A percentile compares a stretch with the other conserved stretches of the same genome.
These are phyloP conservation scores for Pelobates cultripes DNA, from an alignment of 2,797 vertebrate species.

Conservation along the genomic window DNA sequence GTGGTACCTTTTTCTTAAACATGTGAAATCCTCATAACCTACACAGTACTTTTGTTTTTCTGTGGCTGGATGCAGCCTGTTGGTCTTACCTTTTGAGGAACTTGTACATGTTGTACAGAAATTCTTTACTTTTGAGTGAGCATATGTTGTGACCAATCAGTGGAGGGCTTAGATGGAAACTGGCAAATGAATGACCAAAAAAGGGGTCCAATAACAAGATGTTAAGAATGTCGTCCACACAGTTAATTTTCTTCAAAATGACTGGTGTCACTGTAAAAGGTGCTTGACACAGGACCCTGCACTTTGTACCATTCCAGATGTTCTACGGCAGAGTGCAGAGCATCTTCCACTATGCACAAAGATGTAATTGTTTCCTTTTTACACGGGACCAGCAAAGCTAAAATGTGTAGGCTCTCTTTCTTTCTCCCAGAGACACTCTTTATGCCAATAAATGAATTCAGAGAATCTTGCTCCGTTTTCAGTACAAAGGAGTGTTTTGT, in stretches of 20 bases:
- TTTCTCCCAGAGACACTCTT: conserved; percentile 40
- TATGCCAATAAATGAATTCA: conserved; percentile 43
- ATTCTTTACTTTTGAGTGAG: not conserved
- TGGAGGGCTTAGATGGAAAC: not conserved
- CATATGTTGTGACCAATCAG: not conserved
- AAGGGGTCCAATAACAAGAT: not conserved
- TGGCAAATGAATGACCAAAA: not conserved
- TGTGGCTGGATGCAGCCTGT: not conserved
- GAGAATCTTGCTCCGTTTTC: conserved; percentile 9
- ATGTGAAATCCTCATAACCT: not conserved
- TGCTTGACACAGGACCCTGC: conserved; percentile 7
- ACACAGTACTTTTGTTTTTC: not conserved
- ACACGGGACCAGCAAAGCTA: conserved; percentile 38
- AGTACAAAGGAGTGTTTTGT: conserved; percentile 37
- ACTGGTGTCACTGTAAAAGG: conserved; percentile 35
- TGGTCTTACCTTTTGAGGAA: not conserved
- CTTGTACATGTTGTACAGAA: not conserved
- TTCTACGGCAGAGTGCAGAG: conserved; percentile 36
- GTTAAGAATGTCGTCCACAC: conserved; percentile 13
- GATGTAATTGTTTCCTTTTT: conserved; percentile 29
- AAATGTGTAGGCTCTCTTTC: conserved; percentile 31
- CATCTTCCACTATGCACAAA: conserved; percentile 49
- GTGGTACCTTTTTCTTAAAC: not conserved
- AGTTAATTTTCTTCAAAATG: conserved; percentile 10
- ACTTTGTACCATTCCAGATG: conserved; percentile 45